Conservation (phyloP, 2,888 invertebrate genomes). For the Drosophila siamana region DNA sequence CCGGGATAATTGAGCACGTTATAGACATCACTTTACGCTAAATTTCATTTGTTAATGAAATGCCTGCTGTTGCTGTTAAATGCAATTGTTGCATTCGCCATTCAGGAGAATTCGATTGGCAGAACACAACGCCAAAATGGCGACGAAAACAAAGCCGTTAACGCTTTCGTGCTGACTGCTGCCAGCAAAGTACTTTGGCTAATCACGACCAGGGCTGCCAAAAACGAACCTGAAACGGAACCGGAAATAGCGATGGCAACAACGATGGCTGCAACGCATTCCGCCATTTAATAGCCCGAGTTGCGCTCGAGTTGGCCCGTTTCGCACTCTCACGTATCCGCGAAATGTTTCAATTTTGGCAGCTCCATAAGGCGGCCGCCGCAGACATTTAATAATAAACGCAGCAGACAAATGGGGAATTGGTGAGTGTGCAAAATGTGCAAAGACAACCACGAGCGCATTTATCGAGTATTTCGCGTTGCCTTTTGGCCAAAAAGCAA, state of each 20-base stretch:
- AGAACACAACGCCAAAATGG: not conserved
- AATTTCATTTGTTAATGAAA: constrained; percentile 19
- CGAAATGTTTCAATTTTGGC: constrained; percentile 79
- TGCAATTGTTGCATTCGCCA: not conserved
- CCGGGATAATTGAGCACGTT: constrained; percentile 49
- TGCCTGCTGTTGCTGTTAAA: not conserved
- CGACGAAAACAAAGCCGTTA: constrained; percentile 2
- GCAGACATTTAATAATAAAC: constrained; percentile 71
- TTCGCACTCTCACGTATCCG: constrained; percentile 64
- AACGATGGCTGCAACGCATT: constrained; percentile 37
- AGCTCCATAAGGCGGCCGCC: constrained; percentile 63
- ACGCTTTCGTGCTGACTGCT: constrained; percentile 19
- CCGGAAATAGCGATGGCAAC: constrained; percentile 44
- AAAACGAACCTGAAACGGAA: constrained; percentile 45
- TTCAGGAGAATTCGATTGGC: constrained; percentile 9
- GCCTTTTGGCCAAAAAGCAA: constrained; percentile 64
- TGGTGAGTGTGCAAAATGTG: constrained; percentile 34
- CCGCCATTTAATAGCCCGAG: constrained; percentile 44
- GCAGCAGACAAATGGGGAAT: constrained; percentile 39
- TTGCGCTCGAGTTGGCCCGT: constrained; percentile 1
- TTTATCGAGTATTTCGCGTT: constrained; percentile 34
- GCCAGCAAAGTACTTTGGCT: constrained; percentile 66
- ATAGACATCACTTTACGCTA: constrained; percentile 19
- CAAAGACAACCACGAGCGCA: constrained; percentile 48
- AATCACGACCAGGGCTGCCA: constrained; percentile 66